A percentile compares a stretch with the other conserved stretches of the same genome.
These are phyloP conservation scores for Phthorimaea operculella DNA, from an alignment of 1,140 invertebrate genomes.

Conservation along the genomic window DNA sequence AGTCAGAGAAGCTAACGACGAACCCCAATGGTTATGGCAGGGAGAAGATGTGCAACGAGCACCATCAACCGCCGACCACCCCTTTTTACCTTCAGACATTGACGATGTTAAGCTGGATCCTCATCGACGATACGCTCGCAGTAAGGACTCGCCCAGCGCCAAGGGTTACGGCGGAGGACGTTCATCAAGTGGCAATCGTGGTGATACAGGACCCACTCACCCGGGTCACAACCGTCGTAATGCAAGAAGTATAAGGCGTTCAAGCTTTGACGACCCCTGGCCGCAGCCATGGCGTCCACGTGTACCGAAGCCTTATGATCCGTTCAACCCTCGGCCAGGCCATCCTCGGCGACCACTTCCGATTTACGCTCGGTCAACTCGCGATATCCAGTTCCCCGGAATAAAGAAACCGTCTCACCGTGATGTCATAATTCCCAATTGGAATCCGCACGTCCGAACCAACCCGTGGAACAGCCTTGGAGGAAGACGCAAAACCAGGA, in stretches of 20 bases:
- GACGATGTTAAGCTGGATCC: slow-evolving; percentile 23
- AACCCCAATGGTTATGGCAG: slow-evolving; percentile 38
- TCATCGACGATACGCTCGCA: slow-evolving; percentile 16
- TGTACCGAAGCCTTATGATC: background rate
- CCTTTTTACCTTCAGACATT: slow-evolving; percentile 24
- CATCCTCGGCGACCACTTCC: background rate
- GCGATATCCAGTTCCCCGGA: slow-evolving; percentile 14
- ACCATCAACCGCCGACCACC: slow-evolving; percentile 33
- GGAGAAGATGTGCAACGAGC: slow-evolving; percentile 29
- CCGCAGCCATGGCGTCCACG: background rate
- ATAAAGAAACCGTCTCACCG: slow-evolving; percentile 19
- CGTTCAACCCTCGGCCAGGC: background rate
- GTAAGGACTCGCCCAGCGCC: slow-evolving; percentile 32
- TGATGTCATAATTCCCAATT: slow-evolving; percentile 28
- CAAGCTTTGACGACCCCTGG: background rate
- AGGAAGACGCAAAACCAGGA: background rate
- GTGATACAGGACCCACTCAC: slow-evolving; percentile 32
- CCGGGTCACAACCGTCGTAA: slow-evolving; percentile 41
- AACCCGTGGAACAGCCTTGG: slow-evolving; percentile 14
- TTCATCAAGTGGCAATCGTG: slow-evolving; percentile 22
- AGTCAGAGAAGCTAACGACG: slow-evolving; percentile 22
- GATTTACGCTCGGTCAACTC: slow-evolving; percentile 16
- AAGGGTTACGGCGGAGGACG: slow-evolving; percentile 29
- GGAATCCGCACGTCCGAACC: slow-evolving; percentile 26
- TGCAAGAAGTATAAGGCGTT: slow-evolving; percentile 16